Percentiles rank a stretch among this genome's conserved stretches.
These are phyloP conservation scores for Dione vanillae DNA, from an alignment of 2,888 invertebrate species.

Conservation along the genomic window DNA sequence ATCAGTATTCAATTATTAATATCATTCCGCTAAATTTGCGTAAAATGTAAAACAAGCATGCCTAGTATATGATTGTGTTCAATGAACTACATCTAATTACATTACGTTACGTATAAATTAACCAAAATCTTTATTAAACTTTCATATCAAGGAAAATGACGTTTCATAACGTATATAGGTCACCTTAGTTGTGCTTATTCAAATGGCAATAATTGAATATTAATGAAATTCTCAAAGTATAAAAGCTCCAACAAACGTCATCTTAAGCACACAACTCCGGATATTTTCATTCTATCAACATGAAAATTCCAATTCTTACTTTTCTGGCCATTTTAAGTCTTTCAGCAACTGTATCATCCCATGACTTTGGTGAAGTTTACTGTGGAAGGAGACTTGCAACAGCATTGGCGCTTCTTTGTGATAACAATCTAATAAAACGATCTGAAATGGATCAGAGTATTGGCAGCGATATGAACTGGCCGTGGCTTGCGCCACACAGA, in stretches of 20 bases:
- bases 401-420: constrained; percentile 45
- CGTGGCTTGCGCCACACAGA: constrained; percentile 49
- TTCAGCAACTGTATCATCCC: constrained; percentile 4
- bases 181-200: neutral
- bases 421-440: constrained; percentile 44
- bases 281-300: neutral
- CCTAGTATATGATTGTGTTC: too few species aligned
- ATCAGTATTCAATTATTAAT: neutral
- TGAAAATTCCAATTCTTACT: neutral
- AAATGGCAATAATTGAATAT: constrained; percentile 1
- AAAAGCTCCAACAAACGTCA: neutral
- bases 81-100: neutral
- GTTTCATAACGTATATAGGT: constrained; percentile 18
- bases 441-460: constrained; percentile 15
- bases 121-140: too few species aligned
- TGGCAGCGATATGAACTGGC: constrained; percentile 39
- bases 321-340: constrained; percentile 25
- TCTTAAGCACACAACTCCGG: neutral
- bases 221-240: neutral
- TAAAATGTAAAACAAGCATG: neutral
- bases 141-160: neutral
- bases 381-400: constrained; percentile 46
- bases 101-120: neutral
- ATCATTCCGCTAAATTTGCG: neutral
- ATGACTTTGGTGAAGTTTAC: constrained; percentile 30